A percentile compares a stretch with the other conserved stretches of the same genome.
Evolutionary conservation across 2,888 invertebrate species (phyloP).

Genomic region (Amiota mariae): DNA sequence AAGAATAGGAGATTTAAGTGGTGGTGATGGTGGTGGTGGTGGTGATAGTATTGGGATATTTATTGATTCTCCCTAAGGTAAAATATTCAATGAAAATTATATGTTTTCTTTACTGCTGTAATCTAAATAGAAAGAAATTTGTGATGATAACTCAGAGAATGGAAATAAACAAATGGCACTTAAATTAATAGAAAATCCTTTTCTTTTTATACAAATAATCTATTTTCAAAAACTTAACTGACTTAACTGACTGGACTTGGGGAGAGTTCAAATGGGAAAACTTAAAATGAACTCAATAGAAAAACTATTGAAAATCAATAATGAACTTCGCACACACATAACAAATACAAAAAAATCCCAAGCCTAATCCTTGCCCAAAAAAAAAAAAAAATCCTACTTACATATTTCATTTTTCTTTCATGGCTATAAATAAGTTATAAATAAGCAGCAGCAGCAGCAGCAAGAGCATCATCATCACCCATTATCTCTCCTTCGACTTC

Average conservation of each 20-base stretch:
- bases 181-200: too few relatives aligned
- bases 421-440: slow-evolving; percentile 27
- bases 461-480: background rate
- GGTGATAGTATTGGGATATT: background rate
- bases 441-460: slow-evolving; percentile 7
- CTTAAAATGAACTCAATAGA: too few relatives aligned
- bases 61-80: slow-evolving; percentile 19
- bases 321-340: slow-evolving; percentile 13
- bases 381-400: background rate
- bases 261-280: too few relatives aligned
- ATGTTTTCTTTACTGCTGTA: too few relatives aligned
- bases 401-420: background rate
- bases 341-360: background rate
- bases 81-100: slow-evolving; percentile 4
- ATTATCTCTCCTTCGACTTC: background rate
- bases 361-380: slow-evolving; percentile 3
- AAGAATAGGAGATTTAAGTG: too few relatives aligned
- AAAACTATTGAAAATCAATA: slow-evolving; percentile 6
- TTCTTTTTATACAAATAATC: too few relatives aligned
- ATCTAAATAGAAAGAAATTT: too few relatives aligned
- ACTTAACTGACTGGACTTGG: too few relatives aligned
- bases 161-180: too few relatives aligned
- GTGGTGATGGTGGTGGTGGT: too few relatives aligned
- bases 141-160: too few relatives aligned
- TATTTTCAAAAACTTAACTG: too few relatives aligned